These are phyloP conservation scores for Melanostigma gelatinosum DNA, from an alignment of 2,113 vertebrate genomes.

Conservation along the genomic window DNA sequence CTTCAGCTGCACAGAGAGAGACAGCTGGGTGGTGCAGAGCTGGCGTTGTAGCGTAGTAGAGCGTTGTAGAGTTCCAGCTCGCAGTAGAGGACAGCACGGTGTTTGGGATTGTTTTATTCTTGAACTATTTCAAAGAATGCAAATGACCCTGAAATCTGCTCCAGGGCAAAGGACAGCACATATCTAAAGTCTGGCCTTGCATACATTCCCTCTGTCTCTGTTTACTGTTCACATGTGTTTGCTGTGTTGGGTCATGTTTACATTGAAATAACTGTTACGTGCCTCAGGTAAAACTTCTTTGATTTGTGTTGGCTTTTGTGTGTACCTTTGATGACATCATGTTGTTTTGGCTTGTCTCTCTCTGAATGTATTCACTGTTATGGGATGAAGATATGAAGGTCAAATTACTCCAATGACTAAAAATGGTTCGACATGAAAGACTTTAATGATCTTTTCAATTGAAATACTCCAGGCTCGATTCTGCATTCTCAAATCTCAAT, in stretches of 20 bases:
- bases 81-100: constrained; percentile 33
- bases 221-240: constrained; percentile 21
- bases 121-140: constrained; percentile 58
- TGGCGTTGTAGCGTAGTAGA: constrained; percentile 5
- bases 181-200: constrained; percentile 38
- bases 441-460: constrained; percentile 30
- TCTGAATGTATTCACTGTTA: constrained; percentile 1
- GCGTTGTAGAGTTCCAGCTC: background rate
- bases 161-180: constrained; percentile 24
- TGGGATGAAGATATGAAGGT: constrained; percentile 11
- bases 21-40: constrained; percentile 36
- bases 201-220: constrained; percentile 3
- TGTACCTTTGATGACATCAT: constrained; percentile 11
- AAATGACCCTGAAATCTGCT: constrained; percentile 64
- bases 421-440: background rate
- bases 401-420: constrained; percentile 4
- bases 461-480: constrained; percentile 27
- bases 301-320: constrained; percentile 11
- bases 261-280: background rate
- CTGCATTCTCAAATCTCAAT: constrained; percentile 18
- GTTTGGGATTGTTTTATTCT: constrained; percentile 52
- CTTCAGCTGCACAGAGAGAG: constrained; percentile 38
- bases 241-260: constrained; percentile 22
- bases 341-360: background rate
- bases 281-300: constrained; percentile 7